Conservation (phyloP, 2,888 invertebrate genomes). For the Dynastes grantii region DNA sequence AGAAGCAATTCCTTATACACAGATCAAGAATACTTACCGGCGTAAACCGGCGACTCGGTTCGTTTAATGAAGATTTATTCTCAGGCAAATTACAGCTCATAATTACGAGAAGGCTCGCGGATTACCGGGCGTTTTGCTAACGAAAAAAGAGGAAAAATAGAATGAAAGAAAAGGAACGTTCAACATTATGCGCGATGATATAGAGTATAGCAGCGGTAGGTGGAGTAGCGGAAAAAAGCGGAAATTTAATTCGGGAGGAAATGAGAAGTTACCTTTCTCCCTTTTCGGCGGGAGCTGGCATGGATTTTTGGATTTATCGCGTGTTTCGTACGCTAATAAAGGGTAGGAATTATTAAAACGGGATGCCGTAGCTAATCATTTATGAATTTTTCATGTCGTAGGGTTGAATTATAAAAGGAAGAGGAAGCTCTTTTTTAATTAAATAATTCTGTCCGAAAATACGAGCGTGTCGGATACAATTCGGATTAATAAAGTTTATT, state of each 20-base stretch:
- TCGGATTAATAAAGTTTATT: not conserved
- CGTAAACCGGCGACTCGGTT: not conserved
- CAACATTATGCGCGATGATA: not conserved
- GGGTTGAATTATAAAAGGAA: not conserved
- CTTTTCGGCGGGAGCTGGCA: not conserved
- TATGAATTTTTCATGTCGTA: not conserved
- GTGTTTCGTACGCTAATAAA: not conserved
- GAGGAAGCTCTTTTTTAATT: conserved; percentile 2
- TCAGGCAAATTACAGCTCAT: conserved; percentile 34
- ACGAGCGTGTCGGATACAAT: not conserved
- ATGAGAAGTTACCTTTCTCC: conserved; percentile 30
- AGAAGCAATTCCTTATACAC: not conserved
- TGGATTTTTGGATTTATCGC: conserved; percentile 32
- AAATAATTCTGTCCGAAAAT: not conserved
- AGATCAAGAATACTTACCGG: not conserved
- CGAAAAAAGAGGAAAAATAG: not conserved
- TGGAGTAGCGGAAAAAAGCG: conserved; percentile 16
- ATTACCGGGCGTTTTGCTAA: not conserved
- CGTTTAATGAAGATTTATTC: conserved; percentile 43
- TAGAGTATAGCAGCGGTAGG: not conserved
- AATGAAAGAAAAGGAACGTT: not conserved
- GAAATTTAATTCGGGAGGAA: conserved; percentile 37
- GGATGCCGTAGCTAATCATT: conserved; percentile 6
- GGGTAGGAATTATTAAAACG: not conserved
- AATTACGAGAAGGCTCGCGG: conserved; percentile 19